These are phyloP conservation scores for Spisula subtruncata DNA, from an alignment of 2,888 invertebrate genomes.

Conservation along the genomic window DNA sequence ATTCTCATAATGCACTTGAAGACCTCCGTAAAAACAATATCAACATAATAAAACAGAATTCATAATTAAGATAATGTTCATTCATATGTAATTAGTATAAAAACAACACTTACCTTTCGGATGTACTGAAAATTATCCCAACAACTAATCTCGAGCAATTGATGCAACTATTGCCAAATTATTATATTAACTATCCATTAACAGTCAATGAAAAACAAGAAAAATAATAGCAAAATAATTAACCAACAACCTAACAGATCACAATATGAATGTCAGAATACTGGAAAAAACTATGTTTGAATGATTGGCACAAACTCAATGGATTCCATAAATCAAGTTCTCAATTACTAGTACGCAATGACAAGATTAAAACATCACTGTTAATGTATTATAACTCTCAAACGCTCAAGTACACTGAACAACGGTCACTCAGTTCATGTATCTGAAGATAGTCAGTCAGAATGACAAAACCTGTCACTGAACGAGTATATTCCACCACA, in stretches of 20 bases:
- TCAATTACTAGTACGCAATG: conserved; percentile 4
- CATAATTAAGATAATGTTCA: neutral
- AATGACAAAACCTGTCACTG: neutral
- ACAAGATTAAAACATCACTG: neutral
- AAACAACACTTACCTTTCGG: neutral
- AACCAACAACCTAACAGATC: neutral
- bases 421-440: neutral
- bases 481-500: neutral
- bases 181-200: neutral
- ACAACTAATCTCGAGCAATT: neutral
- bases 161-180: neutral
- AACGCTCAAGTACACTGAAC: too few relatives aligned
- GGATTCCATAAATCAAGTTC: neutral
- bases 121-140: neutral
- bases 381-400: too few relatives aligned
- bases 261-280: conserved; percentile 5
- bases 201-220: neutral
- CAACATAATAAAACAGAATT: neutral
- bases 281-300: neutral
- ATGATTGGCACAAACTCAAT: neutral
- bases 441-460: neutral
- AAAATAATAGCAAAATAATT: neutral
- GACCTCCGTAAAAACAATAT: neutral
- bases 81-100: neutral
- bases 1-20: too few relatives aligned